Evolutionary conservation across 2,113 vertebrate genomes (phyloP).

Genomic region (Misgurnus mizolepis): DNA sequence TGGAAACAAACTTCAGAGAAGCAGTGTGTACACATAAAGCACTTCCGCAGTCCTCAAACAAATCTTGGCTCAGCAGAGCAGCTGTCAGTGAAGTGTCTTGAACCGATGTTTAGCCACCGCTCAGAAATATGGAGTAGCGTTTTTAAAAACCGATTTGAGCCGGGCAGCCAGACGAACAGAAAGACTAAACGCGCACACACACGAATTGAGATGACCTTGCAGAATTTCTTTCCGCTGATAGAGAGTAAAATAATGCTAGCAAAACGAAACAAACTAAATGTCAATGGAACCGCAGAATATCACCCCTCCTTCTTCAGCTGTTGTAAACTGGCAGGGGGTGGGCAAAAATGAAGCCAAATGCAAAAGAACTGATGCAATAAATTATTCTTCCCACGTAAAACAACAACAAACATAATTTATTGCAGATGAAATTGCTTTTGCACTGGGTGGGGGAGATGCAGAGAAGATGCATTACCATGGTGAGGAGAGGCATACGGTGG

Average conservation of each 20-base stretch:
- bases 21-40: background rate
- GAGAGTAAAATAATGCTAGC: constrained; percentile 33
- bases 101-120: constrained; percentile 17
- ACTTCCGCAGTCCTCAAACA: constrained; percentile 11
- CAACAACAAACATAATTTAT: constrained; percentile 42
- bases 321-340: background rate
- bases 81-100: constrained; percentile 37
- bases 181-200: constrained; percentile 16
- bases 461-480: background rate
- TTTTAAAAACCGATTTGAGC: constrained; percentile 34
- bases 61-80: constrained; percentile 30
- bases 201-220: constrained; percentile 33
- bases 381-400: constrained; percentile 46
- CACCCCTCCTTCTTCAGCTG: background rate
- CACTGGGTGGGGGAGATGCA: background rate
- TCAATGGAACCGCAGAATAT: constrained; percentile 17
- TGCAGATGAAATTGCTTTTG: constrained; percentile 36
- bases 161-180: constrained; percentile 19
- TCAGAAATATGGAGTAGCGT: constrained; percentile 3
- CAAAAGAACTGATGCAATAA: constrained; percentile 37
- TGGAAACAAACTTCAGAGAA: background rate
- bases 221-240: constrained; percentile 39
- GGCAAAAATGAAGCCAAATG: background rate
- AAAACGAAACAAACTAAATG: constrained; percentile 33
- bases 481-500: constrained; percentile 28